phyloP scores from a whole-genome alignment of 1,140 invertebrate species.

The Heliconius himera region DNA sequence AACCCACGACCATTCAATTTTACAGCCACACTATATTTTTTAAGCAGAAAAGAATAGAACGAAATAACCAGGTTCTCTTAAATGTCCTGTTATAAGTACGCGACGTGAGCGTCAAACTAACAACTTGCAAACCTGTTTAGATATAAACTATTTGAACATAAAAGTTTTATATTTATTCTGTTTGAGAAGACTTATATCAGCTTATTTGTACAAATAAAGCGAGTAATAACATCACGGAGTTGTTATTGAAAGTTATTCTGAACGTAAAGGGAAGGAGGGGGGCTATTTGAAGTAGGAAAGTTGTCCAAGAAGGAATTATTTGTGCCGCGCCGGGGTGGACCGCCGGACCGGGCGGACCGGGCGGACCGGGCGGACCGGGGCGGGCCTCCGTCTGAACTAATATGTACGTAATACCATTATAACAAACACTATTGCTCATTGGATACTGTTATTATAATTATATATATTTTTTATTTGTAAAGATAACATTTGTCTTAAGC shows the following conservation, averaged over 20 bases:
- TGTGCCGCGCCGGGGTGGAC: not conserved
- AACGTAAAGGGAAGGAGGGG: slow-evolving; percentile 10
- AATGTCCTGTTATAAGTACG: no score
- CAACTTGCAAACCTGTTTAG: no score
- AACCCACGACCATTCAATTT: no score
- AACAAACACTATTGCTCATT: not conserved
- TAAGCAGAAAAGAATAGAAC: no score
- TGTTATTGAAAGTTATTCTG: slow-evolving; percentile 30
- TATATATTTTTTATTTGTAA: not conserved
- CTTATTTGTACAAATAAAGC: slow-evolving; percentile 19
- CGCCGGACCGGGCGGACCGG: not conserved
- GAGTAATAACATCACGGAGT: slow-evolving; percentile 20
- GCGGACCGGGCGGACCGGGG: not conserved
- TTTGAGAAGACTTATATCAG: not conserved
- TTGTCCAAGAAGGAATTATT: slow-evolving; percentile 24
- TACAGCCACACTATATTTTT: no score
- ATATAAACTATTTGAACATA: not conserved
- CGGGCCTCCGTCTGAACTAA: not conserved
- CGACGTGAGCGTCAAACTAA: no score
- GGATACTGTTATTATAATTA: not conserved
- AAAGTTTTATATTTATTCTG: not conserved
- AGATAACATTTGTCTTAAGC: not conserved
- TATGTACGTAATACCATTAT: not conserved
- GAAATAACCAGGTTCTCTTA: no score
- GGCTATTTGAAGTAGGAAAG: slow-evolving; percentile 19